Evolutionary conservation across 2,113 vertebrate genomes (phyloP).

Genomic region (Vanacampus margaritifer): DNA sequence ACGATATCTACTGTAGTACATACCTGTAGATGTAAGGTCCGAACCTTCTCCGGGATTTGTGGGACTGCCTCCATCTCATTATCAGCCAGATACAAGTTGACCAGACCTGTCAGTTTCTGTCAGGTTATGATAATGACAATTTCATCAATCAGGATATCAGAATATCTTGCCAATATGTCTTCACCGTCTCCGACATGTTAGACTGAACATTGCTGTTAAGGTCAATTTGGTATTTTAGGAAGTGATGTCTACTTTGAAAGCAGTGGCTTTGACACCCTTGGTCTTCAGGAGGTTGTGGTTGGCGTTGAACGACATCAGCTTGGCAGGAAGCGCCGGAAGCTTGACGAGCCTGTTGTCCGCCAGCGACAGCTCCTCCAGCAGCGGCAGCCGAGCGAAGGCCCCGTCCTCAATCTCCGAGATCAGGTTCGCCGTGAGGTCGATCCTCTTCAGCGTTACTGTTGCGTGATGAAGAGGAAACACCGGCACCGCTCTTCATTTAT

Average conservation of each 20-base stretch:
- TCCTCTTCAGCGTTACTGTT: slow-evolving; percentile 90
- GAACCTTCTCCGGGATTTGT: slow-evolving; percentile 85
- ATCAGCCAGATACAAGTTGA: slow-evolving; percentile 83
- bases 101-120: slow-evolving; percentile 84
- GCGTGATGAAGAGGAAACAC: background rate
- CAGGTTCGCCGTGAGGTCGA: slow-evolving; percentile 90
- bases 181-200: background rate
- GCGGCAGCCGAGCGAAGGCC: slow-evolving; percentile 84
- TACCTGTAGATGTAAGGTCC: slow-evolving; percentile 92
- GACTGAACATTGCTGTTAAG: background rate
- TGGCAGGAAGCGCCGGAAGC: slow-evolving; percentile 88
- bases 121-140: background rate
- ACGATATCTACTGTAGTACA: background rate
- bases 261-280: slow-evolving; percentile 90
- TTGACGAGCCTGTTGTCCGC: slow-evolving; percentile 87
- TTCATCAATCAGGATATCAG: background rate
- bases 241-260: slow-evolving; percentile 83
- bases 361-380: slow-evolving; percentile 87
- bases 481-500: background rate
- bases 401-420: slow-evolving; percentile 95
- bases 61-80: slow-evolving; percentile 91
- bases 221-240: background rate
- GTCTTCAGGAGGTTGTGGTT: slow-evolving; percentile 89
- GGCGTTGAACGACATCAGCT: slow-evolving; percentile 83
- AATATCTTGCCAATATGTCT: background rate